Percentiles rank a stretch among this genome's conserved stretches.
These are phyloP conservation scores for Xiphophorus maculatus DNA, from an alignment of 2,113 vertebrate species.

Conservation along the genomic window DNA sequence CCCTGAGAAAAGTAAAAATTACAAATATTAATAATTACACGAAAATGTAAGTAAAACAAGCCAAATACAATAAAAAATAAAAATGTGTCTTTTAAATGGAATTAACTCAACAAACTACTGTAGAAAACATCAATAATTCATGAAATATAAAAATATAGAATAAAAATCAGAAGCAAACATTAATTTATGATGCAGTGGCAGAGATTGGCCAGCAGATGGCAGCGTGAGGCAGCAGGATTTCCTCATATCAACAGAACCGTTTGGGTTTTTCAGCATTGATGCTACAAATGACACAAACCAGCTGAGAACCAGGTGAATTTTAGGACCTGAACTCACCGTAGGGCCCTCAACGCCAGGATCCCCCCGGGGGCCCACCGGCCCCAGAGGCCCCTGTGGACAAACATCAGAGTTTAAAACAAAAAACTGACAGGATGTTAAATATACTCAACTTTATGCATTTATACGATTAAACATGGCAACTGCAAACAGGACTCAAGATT, in stretches of 20 bases:
- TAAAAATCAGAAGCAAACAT: not conserved
- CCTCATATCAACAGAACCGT: not conserved
- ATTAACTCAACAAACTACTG: not conserved
- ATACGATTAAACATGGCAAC: not conserved
- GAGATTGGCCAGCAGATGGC: conserved; percentile 45
- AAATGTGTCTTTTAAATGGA: not conserved
- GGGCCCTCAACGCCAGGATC: conserved; percentile 83
- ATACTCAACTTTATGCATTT: not conserved
- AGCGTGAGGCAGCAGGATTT: conserved; percentile 7
- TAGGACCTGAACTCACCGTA: conserved; percentile 75
- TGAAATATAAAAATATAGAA: not conserved
- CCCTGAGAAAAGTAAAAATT: conserved; percentile 72
- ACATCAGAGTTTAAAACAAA: conserved; percentile 3
- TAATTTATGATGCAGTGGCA: not conserved
- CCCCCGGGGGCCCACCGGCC: conserved; percentile 79
- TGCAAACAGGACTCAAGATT: not conserved
- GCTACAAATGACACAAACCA: not conserved
- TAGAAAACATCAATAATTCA: not conserved
- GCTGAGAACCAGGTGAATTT: too few relatives aligned
- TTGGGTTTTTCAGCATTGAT: not conserved
- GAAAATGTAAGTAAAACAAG: not conserved
- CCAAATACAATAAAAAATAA: not conserved
- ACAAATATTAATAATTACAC: not conserved
- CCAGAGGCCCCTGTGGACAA: conserved; percentile 77
- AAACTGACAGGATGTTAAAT: not conserved